These are phyloP conservation scores for Leptinotarsa lineolata DNA, from an alignment of 1,140 invertebrate species.

Conservation along the genomic window DNA sequence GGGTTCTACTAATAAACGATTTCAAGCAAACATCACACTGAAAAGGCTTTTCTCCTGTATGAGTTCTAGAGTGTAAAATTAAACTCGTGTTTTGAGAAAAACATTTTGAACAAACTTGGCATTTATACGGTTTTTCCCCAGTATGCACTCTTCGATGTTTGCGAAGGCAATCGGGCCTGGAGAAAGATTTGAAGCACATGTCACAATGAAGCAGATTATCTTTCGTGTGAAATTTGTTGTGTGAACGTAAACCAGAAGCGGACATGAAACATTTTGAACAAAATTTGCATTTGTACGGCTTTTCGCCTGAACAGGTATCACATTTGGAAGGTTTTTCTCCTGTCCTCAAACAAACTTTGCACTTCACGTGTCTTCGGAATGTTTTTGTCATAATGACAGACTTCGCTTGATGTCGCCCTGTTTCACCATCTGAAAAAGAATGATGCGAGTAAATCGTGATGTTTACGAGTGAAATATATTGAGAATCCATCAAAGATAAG, in stretches of 20 bases:
- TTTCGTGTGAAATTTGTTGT: not conserved
- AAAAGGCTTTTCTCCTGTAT: conserved; percentile 13
- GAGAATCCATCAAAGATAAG: no score
- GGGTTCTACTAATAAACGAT: not conserved
- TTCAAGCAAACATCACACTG: conserved; percentile 13
- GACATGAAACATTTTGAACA: not conserved
- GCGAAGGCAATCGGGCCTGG: not conserved
- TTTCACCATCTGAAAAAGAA: no score
- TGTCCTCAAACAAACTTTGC: no score
- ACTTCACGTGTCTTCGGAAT: no score
- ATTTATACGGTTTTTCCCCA: conserved; percentile 8
- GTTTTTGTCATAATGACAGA: no score
- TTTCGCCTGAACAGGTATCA: not conserved
- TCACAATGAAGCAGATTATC: not conserved
- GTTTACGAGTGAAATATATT: no score
- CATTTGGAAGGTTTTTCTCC: not conserved
- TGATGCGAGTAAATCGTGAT: no score
- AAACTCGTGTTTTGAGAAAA: conserved; percentile 9
- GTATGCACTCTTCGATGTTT: not conserved
- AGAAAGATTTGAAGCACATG: not conserved
- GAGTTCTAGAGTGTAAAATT: not conserved
- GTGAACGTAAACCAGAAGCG: not conserved
- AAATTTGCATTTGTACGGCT: not conserved
- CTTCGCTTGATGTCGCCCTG: no score
- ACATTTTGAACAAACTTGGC: conserved; percentile 6